These are phyloP conservation scores for Drosophila orena DNA, from an alignment of 1,140 invertebrate species.

Conservation along the genomic window DNA sequence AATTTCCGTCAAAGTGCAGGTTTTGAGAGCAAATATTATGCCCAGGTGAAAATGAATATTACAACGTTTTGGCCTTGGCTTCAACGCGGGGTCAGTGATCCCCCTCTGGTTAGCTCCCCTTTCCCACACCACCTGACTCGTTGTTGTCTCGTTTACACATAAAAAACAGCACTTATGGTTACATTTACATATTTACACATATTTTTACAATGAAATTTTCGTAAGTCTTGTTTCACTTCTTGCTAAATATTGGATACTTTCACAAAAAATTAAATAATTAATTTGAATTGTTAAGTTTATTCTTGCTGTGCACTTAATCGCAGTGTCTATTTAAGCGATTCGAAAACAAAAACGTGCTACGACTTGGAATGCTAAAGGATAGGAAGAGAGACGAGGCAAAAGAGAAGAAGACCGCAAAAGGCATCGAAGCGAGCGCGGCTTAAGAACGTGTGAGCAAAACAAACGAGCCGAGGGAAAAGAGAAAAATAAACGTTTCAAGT, in stretches of 20 bases:
- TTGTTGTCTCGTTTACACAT: not conserved
- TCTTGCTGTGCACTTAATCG: not conserved
- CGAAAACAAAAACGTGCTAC: constrained; percentile 1
- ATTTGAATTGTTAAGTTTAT: not conserved
- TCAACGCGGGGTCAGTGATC: constrained; percentile 19
- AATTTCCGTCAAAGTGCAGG: constrained; percentile 14
- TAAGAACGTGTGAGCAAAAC: constrained; percentile 50
- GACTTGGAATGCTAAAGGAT: constrained; percentile 3
- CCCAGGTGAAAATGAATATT: constrained; percentile 24
- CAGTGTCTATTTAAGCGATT: not conserved
- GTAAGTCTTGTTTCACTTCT: too few relatives aligned
- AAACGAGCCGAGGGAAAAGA: constrained; percentile 45
- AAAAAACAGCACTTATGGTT: not conserved
- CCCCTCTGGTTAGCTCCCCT: not conserved
- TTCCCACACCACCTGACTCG: not conserved
- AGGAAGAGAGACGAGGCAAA: not conserved
- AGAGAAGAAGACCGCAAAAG: constrained; percentile 15
- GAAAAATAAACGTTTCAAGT: constrained; percentile 50
- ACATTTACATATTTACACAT: too few relatives aligned
- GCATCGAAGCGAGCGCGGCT: constrained; percentile 23
- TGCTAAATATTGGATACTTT: too few relatives aligned
- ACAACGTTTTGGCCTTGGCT: constrained; percentile 35
- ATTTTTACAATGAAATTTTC: too few relatives aligned
- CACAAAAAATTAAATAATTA: too few relatives aligned
- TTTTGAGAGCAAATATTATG: constrained; percentile 9